Conservation (phyloP, 2,888 invertebrate genomes). For the Psococerastis gibbosa region DNA sequence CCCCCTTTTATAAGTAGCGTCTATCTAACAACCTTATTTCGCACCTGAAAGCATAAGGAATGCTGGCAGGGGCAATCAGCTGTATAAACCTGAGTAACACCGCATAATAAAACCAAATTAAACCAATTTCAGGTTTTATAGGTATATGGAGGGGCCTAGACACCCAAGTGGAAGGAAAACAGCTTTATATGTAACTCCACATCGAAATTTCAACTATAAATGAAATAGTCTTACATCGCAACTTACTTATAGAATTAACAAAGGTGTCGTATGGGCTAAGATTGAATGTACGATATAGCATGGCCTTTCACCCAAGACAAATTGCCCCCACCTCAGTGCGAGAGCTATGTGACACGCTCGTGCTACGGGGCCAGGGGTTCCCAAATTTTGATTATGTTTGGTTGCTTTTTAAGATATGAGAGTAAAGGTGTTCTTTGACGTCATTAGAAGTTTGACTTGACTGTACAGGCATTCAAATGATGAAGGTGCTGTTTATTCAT, state of each 20-base stretch:
- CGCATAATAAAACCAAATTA: neutral
- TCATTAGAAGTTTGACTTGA: too few relatives aligned
- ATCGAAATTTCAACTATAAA: neutral
- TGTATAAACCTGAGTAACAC: neutral
- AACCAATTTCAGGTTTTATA: slow-evolving; percentile 9
- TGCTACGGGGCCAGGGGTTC: too few relatives aligned
- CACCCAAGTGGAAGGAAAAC: slow-evolving; percentile 9
- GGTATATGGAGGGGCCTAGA: slow-evolving; percentile 6
- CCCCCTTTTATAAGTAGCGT: too few relatives aligned
- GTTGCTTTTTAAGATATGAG: too few relatives aligned
- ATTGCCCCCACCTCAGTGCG: too few relatives aligned
- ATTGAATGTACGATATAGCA: too few relatives aligned
- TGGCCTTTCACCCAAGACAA: too few relatives aligned
- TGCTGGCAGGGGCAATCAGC: neutral
- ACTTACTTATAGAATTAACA: neutral
- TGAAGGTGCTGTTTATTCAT: too few relatives aligned
- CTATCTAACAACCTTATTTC: neutral
- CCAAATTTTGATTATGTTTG: too few relatives aligned
- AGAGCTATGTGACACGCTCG: too few relatives aligned
- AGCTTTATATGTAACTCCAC: neutral
- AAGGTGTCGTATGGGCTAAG: neutral
- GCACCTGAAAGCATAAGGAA: neutral
- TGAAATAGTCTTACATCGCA: neutral
- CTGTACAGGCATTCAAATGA: too few relatives aligned
- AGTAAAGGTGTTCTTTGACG: too few relatives aligned